Evolutionary conservation across 2,797 vertebrate species (phyloP).

Genomic region (Trachops cirrhosus): DNA sequence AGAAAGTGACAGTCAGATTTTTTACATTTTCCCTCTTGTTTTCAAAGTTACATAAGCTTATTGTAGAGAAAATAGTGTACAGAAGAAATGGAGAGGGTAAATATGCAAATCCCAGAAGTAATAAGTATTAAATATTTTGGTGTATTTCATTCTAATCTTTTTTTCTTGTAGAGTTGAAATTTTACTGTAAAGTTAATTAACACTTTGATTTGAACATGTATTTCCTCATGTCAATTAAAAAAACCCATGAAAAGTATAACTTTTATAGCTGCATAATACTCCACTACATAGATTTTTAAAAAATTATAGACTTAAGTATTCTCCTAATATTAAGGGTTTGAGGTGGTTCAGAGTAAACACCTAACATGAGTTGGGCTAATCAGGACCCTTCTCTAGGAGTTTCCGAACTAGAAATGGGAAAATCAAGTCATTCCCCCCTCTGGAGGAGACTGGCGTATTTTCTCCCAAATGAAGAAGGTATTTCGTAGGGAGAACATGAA

Average conservation of each 20-base stretch:
- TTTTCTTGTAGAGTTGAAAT: neutral
- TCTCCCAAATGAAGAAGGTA: neutral
- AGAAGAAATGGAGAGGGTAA: neutral
- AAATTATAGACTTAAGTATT: neutral
- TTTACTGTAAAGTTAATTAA: neutral
- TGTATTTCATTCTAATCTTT: neutral
- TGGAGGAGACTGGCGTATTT: neutral
- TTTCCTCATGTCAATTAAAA: neutral
- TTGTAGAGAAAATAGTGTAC: neutral
- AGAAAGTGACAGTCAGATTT: slow-evolving; percentile 6
- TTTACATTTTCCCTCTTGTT: slow-evolving; percentile 7
- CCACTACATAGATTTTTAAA: neutral
- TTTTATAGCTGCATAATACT: neutral
- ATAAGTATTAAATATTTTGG: neutral
- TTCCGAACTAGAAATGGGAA: slow-evolving; percentile 25
- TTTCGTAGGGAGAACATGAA: neutral
- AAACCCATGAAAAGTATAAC: neutral
- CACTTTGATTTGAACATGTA: neutral
- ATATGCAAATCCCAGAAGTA: neutral
- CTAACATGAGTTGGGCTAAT: neutral
- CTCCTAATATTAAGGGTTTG: neutral
- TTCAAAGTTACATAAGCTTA: slow-evolving; percentile 43
- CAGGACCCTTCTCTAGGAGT: neutral
- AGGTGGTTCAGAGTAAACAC: neutral
- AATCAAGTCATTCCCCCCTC: neutral